Conservation (phyloP, 2,113 vertebrate genomes). For the Callorhinus ursinus region DNA sequence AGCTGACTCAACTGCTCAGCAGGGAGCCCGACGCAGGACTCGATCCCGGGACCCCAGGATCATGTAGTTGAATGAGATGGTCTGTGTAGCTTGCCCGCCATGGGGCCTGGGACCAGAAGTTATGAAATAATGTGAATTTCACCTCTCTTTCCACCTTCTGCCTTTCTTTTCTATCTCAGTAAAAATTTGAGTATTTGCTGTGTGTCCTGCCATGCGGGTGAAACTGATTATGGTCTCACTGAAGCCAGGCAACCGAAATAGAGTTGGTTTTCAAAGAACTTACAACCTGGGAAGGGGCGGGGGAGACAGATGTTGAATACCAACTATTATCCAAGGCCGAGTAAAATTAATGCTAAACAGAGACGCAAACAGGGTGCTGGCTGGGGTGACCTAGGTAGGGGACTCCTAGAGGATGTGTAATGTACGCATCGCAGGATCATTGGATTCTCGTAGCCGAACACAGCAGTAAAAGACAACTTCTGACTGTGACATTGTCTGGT, state of each 20-base stretch:
- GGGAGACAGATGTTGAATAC: background rate
- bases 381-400: too few species aligned
- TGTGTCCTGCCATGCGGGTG: background rate
- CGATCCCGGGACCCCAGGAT: background rate
- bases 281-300: background rate
- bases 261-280: background rate
- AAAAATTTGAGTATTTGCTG: background rate
- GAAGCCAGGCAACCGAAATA: background rate
- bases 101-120: background rate
- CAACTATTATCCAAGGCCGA: background rate
- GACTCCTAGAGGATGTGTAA: accelerated
- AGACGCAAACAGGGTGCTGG: background rate
- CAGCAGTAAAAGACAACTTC: background rate
- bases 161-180: background rate
- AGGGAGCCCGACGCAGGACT: background rate
- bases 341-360: background rate
- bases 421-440: background rate
- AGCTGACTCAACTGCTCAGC: background rate
- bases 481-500: background rate
- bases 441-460: background rate
- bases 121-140: background rate
- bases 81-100: background rate
- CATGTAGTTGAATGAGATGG: background rate
- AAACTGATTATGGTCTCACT: background rate
- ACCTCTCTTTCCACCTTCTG: background rate